Evolutionary conservation across 2,888 invertebrate species (phyloP).

Genomic region (Dexiosoma caninum): DNA sequence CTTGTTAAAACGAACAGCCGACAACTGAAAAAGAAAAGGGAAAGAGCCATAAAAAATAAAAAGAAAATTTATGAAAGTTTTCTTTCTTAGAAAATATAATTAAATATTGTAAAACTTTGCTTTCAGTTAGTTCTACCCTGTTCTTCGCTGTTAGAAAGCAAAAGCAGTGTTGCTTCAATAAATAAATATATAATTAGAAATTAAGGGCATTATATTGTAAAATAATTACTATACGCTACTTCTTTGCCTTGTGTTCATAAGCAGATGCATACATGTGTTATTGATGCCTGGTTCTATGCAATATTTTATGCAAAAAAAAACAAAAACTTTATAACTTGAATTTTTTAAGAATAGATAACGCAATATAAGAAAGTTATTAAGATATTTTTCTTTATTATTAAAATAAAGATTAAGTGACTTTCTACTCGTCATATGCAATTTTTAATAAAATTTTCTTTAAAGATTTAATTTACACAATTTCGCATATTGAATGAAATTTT

Average conservation of each 20-base stretch:
- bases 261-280: background rate
- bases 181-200: slow-evolving; percentile 32
- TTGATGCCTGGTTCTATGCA: slow-evolving; percentile 20
- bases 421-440: no score
- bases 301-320: slow-evolving; percentile 5
- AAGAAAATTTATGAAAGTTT: background rate
- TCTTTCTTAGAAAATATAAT: slow-evolving; percentile 52
- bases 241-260: no score
- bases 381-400: no score
- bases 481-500: no score
- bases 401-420: no score
- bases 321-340: no score
- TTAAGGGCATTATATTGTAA: slow-evolving; percentile 38
- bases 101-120: slow-evolving; percentile 57
- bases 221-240: slow-evolving; percentile 19
- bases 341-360: background rate
- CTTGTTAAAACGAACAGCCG: background rate
- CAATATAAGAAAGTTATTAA: background rate
- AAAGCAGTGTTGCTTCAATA: slow-evolving; percentile 6
- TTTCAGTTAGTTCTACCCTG: background rate
- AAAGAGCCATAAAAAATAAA: background rate
- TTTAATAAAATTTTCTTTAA: background rate
- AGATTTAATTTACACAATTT: background rate
- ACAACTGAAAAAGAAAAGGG: background rate
- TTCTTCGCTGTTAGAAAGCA: slow-evolving; percentile 2